Percentiles rank a stretch among this genome's conserved stretches.
These are phyloP conservation scores for Montipora capitata DNA, from an alignment of 92 coral and sea anemone genomes.

Conservation along the genomic window DNA sequence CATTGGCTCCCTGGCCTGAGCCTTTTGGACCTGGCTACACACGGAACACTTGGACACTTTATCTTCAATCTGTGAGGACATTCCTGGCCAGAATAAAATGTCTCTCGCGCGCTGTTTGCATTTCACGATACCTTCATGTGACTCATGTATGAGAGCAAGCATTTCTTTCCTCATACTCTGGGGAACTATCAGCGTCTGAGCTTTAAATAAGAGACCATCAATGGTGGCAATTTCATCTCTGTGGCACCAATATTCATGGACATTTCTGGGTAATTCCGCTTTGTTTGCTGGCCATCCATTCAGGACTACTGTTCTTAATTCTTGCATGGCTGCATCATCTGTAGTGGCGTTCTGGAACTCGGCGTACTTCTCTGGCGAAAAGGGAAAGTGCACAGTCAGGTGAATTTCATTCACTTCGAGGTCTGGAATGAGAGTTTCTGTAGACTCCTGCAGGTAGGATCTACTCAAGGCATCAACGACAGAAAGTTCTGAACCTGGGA, in stretches of 20 bases:
- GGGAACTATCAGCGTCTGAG: too few relatives aligned
- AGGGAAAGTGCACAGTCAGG: slow-evolving; percentile 43
- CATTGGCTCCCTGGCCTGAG: slow-evolving; percentile 56
- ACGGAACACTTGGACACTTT: slow-evolving; percentile 51
- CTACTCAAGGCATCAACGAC: slow-evolving; percentile 50
- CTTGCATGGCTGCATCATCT: slow-evolving; percentile 22
- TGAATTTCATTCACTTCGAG: slow-evolving; percentile 43
- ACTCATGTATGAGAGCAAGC: slow-evolving; percentile 43
- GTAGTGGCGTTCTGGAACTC: too few relatives aligned
- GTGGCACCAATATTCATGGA: background rate
- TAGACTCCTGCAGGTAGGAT: background rate
- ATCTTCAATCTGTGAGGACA: slow-evolving; percentile 42
- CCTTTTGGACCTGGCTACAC: slow-evolving; percentile 34
- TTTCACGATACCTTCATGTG: slow-evolving; percentile 57
- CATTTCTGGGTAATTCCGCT: background rate
- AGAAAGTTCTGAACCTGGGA: slow-evolving; percentile 40
- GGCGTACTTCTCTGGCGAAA: background rate
- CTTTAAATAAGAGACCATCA: too few relatives aligned
- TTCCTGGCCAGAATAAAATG: slow-evolving; percentile 58
- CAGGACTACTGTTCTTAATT: background rate
- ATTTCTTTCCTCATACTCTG: background rate
- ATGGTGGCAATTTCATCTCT: background rate
- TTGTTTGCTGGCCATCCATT: too few relatives aligned
- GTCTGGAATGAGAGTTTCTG: slow-evolving; percentile 1
- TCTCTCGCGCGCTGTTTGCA: slow-evolving; percentile 61